Evolutionary conservation across 2,113 vertebrate species (phyloP).

Genomic region (Oryzias melastigma): DNA sequence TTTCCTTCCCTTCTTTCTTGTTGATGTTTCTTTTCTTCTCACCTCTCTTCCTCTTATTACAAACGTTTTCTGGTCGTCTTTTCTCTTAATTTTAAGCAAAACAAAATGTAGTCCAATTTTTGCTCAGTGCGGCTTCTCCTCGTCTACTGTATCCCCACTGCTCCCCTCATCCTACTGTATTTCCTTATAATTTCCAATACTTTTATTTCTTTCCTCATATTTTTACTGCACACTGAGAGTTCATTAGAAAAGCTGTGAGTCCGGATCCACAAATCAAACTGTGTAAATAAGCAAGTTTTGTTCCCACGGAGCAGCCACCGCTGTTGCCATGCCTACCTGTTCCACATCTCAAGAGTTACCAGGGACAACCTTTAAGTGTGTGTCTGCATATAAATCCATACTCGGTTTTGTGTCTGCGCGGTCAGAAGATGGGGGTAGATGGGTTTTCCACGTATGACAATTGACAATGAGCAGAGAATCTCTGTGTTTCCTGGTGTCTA

Average conservation of each 20-base stretch:
- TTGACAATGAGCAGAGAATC: slow-evolving; percentile 36
- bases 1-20: slow-evolving; percentile 21
- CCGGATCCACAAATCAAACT: slow-evolving; percentile 66
- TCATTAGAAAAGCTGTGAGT: slow-evolving; percentile 49
- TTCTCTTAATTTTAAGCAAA: background rate
- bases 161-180: background rate
- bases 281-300: slow-evolving; percentile 63
- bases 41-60: background rate
- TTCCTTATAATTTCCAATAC: background rate
- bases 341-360: slow-evolving; percentile 61
- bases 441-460: slow-evolving; percentile 12
- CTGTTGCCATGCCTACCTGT: slow-evolving; percentile 59
- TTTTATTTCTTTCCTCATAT: background rate
- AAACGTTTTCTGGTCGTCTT: background rate
- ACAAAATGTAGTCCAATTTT: background rate
- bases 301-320: slow-evolving; percentile 36
- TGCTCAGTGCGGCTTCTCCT: background rate
- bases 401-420: slow-evolving; percentile 12
- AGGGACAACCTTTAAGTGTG: slow-evolving; percentile 50
- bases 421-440: background rate
- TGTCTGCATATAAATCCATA: slow-evolving; percentile 19
- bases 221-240: background rate
- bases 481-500: slow-evolving; percentile 26
- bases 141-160: background rate
- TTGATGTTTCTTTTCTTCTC: slow-evolving; percentile 3